These are phyloP conservation scores for Hydra vulgaris DNA, from an alignment of 30 jellyfish, hydroid and myxozoan species.

Conservation along the genomic window DNA sequence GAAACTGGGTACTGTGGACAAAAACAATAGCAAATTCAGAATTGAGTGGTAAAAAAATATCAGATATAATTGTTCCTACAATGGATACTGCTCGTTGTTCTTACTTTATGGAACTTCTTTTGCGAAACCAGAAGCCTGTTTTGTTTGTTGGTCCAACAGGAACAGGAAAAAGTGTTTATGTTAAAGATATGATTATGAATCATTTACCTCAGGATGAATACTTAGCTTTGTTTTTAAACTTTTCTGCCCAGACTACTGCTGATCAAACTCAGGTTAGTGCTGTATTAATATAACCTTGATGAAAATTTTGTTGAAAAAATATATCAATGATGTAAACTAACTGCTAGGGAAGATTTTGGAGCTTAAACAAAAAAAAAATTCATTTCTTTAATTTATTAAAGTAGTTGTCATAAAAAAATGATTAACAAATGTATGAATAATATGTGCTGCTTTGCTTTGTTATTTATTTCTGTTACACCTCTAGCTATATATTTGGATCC, in stretches of 20 bases:
- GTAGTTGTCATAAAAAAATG: no score
- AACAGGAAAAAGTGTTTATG: constrained; percentile 93
- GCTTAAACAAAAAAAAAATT: no score
- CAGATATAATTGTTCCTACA: constrained; percentile 87
- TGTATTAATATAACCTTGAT: background rate
- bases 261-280: constrained; percentile 78
- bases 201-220: constrained; percentile 63
- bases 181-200: constrained; percentile 80
- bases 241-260: constrained; percentile 97
- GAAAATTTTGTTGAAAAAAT: background rate
- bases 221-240: constrained; percentile 80
- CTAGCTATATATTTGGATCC: no score
- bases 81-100: constrained; percentile 98
- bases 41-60: constrained; percentile 68
- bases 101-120: constrained; percentile 72
- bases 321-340: no score
- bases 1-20: constrained; percentile 92
- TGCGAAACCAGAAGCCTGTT: constrained; percentile 58
- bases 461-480: no score
- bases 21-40: constrained; percentile 66
- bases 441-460: no score
- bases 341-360: no score
- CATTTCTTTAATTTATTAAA: no score
- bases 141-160: constrained; percentile 96
- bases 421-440: no score